phyloP scores from a whole-genome alignment of 1,140 invertebrate species.

The Limonius californicus region DNA sequence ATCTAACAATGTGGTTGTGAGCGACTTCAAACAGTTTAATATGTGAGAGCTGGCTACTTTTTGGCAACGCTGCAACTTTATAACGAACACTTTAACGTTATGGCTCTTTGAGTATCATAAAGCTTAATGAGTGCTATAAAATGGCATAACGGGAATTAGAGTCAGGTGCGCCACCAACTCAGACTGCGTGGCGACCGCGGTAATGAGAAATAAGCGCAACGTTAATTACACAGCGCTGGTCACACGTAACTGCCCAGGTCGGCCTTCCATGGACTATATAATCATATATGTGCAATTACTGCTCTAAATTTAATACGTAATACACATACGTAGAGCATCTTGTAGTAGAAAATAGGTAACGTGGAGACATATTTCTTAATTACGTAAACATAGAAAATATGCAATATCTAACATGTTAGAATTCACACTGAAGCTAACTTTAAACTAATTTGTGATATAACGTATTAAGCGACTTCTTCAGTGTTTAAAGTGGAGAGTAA shows the following conservation, averaged over 20 bases:
- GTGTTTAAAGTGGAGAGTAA: no score
- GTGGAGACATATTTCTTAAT: no score
- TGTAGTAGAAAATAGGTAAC: background rate
- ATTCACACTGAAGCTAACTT: no score
- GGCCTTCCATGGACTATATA: background rate
- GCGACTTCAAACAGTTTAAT: no score
- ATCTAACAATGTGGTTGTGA: no score
- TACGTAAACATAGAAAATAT: no score
- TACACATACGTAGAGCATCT: background rate
- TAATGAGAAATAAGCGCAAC: slow-evolving; percentile 13
- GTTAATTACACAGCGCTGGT: slow-evolving; percentile 15
- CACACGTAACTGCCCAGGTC: background rate
- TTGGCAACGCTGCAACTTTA: no score
- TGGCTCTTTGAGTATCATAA: slow-evolving; percentile 10
- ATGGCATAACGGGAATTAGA: background rate
- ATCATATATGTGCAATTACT: background rate
- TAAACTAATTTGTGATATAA: no score
- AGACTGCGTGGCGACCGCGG: slow-evolving; percentile 14
- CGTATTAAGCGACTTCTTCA: no score
- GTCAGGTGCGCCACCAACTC: slow-evolving; percentile 3
- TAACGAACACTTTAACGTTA: background rate
- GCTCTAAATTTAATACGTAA: background rate
- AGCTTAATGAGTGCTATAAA: background rate
- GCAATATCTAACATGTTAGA: no score
- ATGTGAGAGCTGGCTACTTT: no score